Conservation (phyloP, 2,888 invertebrate species). For the Mimas tiliae region DNA sequence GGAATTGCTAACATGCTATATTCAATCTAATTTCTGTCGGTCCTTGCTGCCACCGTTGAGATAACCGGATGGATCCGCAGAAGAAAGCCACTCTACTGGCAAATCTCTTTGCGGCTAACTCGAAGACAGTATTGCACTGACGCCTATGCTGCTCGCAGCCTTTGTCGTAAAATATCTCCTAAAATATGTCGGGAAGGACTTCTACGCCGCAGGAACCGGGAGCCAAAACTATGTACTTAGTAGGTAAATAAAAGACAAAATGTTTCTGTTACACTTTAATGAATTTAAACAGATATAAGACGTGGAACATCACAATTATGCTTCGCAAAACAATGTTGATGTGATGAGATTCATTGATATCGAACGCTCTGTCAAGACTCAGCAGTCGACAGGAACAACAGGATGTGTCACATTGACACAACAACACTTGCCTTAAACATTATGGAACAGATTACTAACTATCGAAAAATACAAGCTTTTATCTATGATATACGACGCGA, state of each 20-base stretch:
- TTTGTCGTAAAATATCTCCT: too few species aligned
- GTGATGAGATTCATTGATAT: conserved; percentile 60
- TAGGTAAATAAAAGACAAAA: conserved; percentile 45
- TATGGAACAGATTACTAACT: conserved; percentile 59
- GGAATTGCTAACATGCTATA: too few species aligned
- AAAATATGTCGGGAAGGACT: too few species aligned
- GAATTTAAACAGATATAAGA: conserved; percentile 79
- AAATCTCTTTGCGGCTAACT: too few species aligned
- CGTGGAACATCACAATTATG: conserved; percentile 85
- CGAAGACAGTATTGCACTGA: too few species aligned
- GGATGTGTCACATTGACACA: conserved; percentile 43
- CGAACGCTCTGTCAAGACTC: conserved; percentile 26
- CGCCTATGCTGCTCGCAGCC: too few species aligned
- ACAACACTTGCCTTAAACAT: conserved; percentile 58
- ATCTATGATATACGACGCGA: conserved; percentile 52
- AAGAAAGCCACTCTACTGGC: too few species aligned
- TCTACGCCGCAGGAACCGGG: too few species aligned
- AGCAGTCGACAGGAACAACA: conserved; percentile 36
- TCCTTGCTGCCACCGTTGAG: too few species aligned
- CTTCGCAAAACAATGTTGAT: conserved; percentile 81
- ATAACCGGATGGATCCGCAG: too few species aligned
- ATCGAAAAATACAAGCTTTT: conserved; percentile 59
- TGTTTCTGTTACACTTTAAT: conserved; percentile 76
- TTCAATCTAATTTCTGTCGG: too few species aligned
- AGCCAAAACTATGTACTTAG: too few species aligned